Evolutionary conservation across 2,113 vertebrate genomes (phyloP).

Genomic region (Alosa alosa): DNA sequence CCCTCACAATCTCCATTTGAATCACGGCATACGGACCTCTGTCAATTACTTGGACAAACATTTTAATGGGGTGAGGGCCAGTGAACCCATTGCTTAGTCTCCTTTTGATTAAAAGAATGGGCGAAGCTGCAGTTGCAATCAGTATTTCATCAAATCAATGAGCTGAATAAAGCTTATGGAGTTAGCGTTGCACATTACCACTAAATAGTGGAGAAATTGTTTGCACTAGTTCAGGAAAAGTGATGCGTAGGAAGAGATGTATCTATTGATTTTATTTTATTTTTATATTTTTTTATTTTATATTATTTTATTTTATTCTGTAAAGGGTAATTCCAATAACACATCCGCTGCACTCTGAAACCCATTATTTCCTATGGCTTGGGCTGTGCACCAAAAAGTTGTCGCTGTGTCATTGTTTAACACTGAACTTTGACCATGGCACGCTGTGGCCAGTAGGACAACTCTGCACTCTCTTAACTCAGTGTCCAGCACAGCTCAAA

Average conservation of each 20-base stretch:
- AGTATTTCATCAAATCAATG: neutral
- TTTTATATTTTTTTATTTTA: neutral
- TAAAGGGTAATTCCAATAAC: too few relatives aligned
- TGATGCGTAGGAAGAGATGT: neutral
- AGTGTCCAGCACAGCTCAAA: too few relatives aligned
- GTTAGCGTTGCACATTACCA: neutral
- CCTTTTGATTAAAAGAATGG: neutral
- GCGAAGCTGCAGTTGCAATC: neutral
- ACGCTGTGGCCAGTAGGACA: too few relatives aligned
- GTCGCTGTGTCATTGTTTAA: too few relatives aligned
- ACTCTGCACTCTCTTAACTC: too few relatives aligned
- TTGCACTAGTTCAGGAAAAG: neutral
- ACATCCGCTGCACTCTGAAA: too few relatives aligned
- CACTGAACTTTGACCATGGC: too few relatives aligned
- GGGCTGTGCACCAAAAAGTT: too few relatives aligned
- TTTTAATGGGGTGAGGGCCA: neutral
- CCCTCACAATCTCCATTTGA: neutral
- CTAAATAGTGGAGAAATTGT: neutral
- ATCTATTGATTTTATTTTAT: neutral
- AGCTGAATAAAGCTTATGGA: neutral
- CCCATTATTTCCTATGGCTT: too few relatives aligned
- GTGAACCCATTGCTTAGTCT: neutral
- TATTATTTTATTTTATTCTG: neutral
- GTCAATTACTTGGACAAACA: conserved; percentile 2
- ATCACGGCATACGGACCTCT: neutral